phyloP scores from a whole-genome alignment of 1,140 invertebrate genomes.

The Drosophila nikananu region DNA sequence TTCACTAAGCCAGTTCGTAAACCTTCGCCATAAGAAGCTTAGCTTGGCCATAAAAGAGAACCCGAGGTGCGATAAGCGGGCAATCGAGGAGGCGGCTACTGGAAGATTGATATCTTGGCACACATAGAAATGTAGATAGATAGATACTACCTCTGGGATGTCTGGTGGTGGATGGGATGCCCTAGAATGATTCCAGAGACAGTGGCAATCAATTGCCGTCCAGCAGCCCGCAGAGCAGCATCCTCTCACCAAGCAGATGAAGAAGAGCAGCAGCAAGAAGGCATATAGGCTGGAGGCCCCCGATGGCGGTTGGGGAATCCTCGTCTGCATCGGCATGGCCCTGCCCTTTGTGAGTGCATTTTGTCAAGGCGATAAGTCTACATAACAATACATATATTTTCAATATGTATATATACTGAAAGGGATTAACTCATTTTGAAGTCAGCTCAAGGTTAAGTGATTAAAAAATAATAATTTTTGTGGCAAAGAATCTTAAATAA shows the following conservation, averaged over 20 bases:
- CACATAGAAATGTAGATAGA: not conserved
- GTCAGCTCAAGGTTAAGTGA: not conserved
- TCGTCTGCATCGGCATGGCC: constrained; percentile 87
- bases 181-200: constrained; percentile 1
- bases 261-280: constrained; percentile 19
- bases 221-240: constrained; percentile 31
- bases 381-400: too few species aligned
- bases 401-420: not conserved
- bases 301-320: constrained; percentile 89
- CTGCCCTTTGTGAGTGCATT: constrained; percentile 88
- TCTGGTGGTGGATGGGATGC: not conserved
- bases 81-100: constrained; percentile 39
- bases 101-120: constrained; percentile 39
- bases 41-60: constrained; percentile 50
- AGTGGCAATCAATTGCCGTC: constrained; percentile 26
- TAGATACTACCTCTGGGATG: not conserved
- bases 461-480: not conserved
- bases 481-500: not conserved
- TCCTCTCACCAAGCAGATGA: constrained; percentile 1
- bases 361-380: not conserved
- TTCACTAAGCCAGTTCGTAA: constrained; percentile 17
- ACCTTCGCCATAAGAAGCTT: constrained; percentile 56
- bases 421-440: not conserved
- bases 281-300: constrained; percentile 85
- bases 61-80: constrained; percentile 40